phyloP scores from a whole-genome alignment of 2,113 vertebrate species.

The Tragelaphus buxtoni region DNA sequence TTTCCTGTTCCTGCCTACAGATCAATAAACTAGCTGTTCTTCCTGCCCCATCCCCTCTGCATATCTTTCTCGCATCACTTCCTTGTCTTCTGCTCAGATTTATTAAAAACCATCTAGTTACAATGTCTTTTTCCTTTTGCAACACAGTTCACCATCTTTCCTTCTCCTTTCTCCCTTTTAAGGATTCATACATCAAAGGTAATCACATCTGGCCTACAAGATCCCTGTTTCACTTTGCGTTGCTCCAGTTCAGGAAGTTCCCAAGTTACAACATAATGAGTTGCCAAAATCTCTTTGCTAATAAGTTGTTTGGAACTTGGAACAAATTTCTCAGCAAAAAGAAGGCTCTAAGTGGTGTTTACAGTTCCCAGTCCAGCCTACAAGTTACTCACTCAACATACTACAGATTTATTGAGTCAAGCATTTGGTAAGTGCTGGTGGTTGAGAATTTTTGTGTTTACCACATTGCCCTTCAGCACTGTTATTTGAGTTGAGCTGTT shows the following conservation, averaged over 20 bases:
- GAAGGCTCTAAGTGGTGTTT: neutral
- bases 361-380: neutral
- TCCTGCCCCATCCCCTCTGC: neutral
- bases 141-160: neutral
- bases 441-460: neutral
- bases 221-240: neutral
- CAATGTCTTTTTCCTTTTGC: neutral
- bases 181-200: neutral
- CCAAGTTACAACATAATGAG: neutral
- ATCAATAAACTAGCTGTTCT: neutral
- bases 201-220: neutral
- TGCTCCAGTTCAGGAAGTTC: neutral
- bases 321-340: constrained; percentile 12
- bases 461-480: neutral
- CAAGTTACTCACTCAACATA: neutral
- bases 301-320: neutral
- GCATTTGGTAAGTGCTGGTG: neutral
- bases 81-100: neutral
- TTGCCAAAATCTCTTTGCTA: constrained; percentile 27
- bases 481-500: neutral
- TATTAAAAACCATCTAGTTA: neutral
- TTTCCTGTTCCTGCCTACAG: neutral
- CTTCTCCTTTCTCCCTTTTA: neutral
- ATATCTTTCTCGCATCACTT: neutral
- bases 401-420: neutral